phyloP scores from a whole-genome alignment of 2,113 vertebrate species.

The Petrocephalus zakoni region DNA sequence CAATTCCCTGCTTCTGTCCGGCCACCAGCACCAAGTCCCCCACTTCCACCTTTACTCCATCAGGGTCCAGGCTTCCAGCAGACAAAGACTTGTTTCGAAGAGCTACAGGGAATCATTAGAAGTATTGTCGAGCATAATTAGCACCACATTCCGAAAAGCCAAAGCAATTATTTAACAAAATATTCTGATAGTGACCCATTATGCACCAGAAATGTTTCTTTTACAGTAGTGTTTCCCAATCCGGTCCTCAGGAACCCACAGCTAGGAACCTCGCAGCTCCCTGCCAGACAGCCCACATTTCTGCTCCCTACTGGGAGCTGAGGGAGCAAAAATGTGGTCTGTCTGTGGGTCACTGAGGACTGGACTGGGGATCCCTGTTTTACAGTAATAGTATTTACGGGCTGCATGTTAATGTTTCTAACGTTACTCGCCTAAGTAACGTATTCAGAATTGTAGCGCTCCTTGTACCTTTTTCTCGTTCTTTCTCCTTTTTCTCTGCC shows the following conservation, averaged over 20 bases:
- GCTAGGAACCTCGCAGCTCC: background rate
- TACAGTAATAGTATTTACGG: background rate
- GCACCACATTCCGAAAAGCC: background rate
- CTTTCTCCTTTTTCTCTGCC: constrained; percentile 78
- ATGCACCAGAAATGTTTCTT: background rate
- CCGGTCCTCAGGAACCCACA: background rate
- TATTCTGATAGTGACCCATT: background rate
- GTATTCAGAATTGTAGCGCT: background rate
- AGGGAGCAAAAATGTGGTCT: background rate
- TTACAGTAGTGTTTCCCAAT: background rate
- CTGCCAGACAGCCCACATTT: background rate
- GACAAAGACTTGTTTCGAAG: constrained; percentile 71
- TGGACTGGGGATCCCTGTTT: background rate
- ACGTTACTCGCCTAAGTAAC: background rate
- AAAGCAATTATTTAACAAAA: background rate
- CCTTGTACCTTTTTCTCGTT: constrained; percentile 46
- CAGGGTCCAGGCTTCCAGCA: constrained; percentile 69
- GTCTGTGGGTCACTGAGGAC: background rate
- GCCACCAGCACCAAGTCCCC: constrained; percentile 85
- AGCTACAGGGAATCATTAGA: constrained; percentile 39
- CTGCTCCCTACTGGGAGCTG: background rate
- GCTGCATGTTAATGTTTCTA: background rate
- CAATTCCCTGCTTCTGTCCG: constrained; percentile 75
- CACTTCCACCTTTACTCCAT: constrained; percentile 73
- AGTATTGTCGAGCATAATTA: background rate